phyloP scores from a whole-genome alignment of 2,797 vertebrate species.

The Sarcophilus harrisii region DNA sequence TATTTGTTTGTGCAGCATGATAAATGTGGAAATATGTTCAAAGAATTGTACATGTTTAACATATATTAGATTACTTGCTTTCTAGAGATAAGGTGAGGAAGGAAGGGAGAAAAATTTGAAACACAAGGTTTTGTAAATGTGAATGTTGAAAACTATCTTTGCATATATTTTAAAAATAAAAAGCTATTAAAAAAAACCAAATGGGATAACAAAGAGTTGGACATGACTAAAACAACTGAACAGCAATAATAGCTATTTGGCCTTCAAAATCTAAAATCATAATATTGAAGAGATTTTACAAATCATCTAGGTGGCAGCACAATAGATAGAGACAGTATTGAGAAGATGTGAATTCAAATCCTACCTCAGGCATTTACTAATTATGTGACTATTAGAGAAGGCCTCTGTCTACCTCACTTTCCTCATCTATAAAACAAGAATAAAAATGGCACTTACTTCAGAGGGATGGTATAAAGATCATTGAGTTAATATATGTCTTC shows the following conservation, averaged over 20 bases:
- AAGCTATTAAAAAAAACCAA: too few species aligned
- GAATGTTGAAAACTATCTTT: too few species aligned
- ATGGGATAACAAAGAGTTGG: neutral
- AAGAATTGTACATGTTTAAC: too few species aligned
- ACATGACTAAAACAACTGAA: neutral
- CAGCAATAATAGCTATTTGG: neutral
- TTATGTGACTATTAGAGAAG: neutral
- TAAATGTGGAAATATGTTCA: too few species aligned
- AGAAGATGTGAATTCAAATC: neutral
- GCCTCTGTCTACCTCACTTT: neutral
- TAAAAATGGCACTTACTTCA: neutral
- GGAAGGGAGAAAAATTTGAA: too few species aligned
- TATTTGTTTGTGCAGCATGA: too few species aligned
- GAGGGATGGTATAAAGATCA: neutral
- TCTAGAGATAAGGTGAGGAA: too few species aligned
- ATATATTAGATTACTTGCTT: too few species aligned
- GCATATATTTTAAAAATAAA: too few species aligned
- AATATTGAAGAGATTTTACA: neutral
- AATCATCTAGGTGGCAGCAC: neutral
- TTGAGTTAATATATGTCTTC: neutral
- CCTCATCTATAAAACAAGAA: neutral
- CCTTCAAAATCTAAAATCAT: neutral
- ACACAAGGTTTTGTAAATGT: too few species aligned
- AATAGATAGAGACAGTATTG: neutral
- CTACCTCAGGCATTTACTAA: neutral